A percentile compares a stretch with the other conserved stretches of the same genome.
Evolutionary conservation across 2,888 invertebrate species (phyloP).

Genomic region (Heliothis peltigera): DNA sequence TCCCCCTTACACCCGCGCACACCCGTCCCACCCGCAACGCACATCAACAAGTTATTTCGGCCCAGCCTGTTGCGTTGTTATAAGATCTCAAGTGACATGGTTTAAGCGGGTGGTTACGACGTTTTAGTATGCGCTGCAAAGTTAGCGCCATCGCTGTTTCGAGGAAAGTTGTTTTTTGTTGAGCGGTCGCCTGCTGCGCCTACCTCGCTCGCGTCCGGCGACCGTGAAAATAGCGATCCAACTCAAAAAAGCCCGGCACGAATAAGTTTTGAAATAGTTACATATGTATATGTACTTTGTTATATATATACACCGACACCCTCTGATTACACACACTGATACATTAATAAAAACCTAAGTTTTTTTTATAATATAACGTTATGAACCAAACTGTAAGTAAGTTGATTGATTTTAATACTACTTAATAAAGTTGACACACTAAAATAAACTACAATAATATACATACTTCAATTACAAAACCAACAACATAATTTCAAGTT

Average conservation of each 20-base stretch:
- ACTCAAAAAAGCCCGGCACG: constrained; percentile 66
- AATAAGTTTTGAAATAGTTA: constrained; percentile 43
- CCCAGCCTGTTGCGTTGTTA: constrained; percentile 73
- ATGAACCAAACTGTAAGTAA: too few relatives aligned
- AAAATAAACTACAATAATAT: too few relatives aligned
- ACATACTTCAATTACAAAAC: too few relatives aligned
- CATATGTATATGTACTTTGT: too few relatives aligned
- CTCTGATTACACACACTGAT: too few relatives aligned
- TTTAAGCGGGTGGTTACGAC: constrained; percentile 72
- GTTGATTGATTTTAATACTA: too few relatives aligned
- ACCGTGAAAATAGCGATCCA: constrained; percentile 83
- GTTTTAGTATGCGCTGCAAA: constrained; percentile 68
- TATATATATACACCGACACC: too few relatives aligned
- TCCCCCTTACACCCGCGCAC: constrained; percentile 78
- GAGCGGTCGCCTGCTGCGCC: constrained; percentile 84
- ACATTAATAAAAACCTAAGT: too few relatives aligned
- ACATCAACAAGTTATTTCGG: constrained; percentile 90
- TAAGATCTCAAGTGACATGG: constrained; percentile 79
- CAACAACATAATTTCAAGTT: too few relatives aligned
- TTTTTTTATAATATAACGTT: too few relatives aligned
- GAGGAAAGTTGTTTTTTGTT: constrained; percentile 89
- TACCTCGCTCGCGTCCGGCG: constrained; percentile 82
- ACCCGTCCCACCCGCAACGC: constrained; percentile 81
- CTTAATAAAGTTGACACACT: too few relatives aligned
- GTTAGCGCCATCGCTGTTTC: constrained; percentile 89